Conservation (phyloP, 2,888 invertebrate genomes). For the Hypena proboscidalis region DNA sequence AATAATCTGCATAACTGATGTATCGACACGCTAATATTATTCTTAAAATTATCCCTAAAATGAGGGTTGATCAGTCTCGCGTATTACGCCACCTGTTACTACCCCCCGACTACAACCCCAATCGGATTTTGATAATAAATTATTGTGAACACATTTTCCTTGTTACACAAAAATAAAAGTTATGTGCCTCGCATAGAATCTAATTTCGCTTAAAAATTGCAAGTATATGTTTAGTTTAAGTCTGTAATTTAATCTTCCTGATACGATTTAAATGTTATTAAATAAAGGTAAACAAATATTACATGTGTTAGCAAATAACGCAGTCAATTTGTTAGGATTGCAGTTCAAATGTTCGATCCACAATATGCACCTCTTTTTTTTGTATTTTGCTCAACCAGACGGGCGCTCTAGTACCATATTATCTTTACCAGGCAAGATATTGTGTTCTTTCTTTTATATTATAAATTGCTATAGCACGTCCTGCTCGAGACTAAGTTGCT, state of each 20-base stretch:
- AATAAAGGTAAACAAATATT: constrained; percentile 48
- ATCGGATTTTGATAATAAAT: constrained; percentile 52
- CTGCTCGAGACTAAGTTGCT: too few relatives aligned
- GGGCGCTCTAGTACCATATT: too few relatives aligned
- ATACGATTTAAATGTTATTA: constrained; percentile 57
- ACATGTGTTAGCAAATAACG: constrained; percentile 42
- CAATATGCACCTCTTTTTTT: too few relatives aligned
- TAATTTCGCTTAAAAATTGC: neutral
- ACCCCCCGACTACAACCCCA: constrained; percentile 46
- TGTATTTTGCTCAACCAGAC: too few relatives aligned
- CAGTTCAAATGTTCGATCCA: neutral
- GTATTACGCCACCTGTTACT: constrained; percentile 66
- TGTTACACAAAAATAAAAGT: constrained; percentile 8
- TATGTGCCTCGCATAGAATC: neutral
- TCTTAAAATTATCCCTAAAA: constrained; percentile 58
- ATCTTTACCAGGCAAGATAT: too few relatives aligned
- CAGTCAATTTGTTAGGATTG: constrained; percentile 16
- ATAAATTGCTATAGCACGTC: too few relatives aligned
- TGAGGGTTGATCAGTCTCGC: constrained; percentile 63
- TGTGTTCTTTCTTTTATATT: too few relatives aligned
- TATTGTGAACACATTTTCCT: constrained; percentile 27
- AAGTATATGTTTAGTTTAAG: constrained; percentile 21
- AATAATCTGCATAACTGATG: constrained; percentile 31
- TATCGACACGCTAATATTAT: constrained; percentile 36
- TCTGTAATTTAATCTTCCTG: constrained; percentile 51